Evolutionary conservation across 2,888 invertebrate species (phyloP).

Genomic region (Watsonalla binaria): DNA sequence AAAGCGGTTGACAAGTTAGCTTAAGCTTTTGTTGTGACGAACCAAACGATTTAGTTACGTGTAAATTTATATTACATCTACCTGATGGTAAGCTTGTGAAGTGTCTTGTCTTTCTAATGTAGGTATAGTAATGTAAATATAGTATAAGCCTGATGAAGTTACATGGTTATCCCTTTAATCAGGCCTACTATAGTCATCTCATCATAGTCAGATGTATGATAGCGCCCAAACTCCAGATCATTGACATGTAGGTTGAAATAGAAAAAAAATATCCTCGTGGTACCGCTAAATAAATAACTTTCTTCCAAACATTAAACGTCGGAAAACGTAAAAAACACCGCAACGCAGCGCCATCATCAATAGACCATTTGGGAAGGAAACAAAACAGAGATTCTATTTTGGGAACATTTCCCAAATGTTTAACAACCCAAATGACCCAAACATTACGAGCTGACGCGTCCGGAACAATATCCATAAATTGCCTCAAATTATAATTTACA

Average conservation of each 20-base stretch:
- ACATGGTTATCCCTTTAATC: no score
- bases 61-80: neutral
- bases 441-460: conserved; percentile 16
- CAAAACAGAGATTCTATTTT: conserved; percentile 25
- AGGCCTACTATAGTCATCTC: no score
- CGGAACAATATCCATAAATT: conserved; percentile 21
- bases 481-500: conserved; percentile 19
- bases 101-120: neutral
- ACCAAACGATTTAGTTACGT: neutral
- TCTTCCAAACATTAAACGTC: neutral
- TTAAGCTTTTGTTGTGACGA: conserved; percentile 2
- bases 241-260: neutral
- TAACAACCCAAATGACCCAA: no score
- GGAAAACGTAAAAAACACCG: neutral
- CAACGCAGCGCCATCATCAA: neutral
- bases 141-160: neutral
- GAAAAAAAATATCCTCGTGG: neutral
- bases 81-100: neutral
- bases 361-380: conserved; percentile 16
- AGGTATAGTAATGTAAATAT: neutral
- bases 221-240: no score
- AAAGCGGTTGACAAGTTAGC: conserved; percentile 10
- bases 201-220: no score
- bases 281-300: neutral
- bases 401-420: conserved; percentile 13